phyloP scores from a whole-genome alignment of 2,113 vertebrate species.

The Tachysurus vachellii region DNA sequence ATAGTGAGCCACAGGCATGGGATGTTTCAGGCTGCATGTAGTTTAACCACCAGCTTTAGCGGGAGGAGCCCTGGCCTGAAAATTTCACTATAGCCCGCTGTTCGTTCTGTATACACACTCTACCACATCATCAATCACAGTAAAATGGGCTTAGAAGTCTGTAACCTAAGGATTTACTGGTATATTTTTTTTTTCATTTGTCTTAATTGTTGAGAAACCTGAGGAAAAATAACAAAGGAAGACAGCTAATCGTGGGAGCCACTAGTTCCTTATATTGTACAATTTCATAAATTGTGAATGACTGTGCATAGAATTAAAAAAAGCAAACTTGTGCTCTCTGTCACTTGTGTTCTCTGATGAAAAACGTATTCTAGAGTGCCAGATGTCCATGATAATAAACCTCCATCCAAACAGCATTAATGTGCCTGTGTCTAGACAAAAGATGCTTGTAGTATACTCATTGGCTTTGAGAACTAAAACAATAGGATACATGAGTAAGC shows the following conservation, averaged over 20 bases:
- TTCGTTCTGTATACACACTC: background rate
- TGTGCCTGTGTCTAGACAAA: background rate
- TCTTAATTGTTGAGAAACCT: background rate
- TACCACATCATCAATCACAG: background rate
- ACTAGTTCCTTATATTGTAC: background rate
- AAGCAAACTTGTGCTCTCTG: too few species aligned
- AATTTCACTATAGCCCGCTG: background rate
- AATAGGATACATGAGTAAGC: background rate
- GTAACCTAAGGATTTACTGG: background rate
- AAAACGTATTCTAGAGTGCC: background rate
- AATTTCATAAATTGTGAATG: background rate
- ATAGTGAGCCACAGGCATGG: slow-evolving; percentile 58
- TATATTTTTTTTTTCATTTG: background rate
- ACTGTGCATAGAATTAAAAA: background rate
- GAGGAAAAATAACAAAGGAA: background rate
- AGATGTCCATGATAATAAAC: background rate
- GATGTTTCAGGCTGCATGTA: slow-evolving; percentile 37
- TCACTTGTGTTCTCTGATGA: background rate
- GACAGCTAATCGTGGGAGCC: background rate
- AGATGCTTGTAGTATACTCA: background rate
- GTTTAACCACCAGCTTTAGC: slow-evolving; percentile 22
- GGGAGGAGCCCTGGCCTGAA: background rate
- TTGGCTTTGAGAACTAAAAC: background rate
- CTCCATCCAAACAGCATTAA: background rate
- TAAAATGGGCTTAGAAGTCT: background rate